phyloP scores from a whole-genome alignment of 2,113 vertebrate species.

The Pollachius pollachius region DNA sequence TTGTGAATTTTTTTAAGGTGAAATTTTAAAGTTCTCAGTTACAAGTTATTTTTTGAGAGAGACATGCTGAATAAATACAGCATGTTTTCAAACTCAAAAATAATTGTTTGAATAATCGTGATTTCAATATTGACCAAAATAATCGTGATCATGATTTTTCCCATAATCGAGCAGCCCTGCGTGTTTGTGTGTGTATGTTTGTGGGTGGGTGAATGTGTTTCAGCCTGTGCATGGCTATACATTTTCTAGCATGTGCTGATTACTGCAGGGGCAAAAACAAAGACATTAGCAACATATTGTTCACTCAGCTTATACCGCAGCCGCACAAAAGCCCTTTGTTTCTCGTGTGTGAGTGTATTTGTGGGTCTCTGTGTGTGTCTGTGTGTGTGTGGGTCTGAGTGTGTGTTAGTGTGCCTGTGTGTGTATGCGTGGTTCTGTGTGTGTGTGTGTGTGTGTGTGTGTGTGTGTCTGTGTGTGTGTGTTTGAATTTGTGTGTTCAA shows the following conservation, averaged over 20 bases:
- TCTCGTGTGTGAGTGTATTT: background rate
- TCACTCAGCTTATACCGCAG: slow-evolving; percentile 24
- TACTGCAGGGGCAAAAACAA: background rate
- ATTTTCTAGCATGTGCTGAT: background rate
- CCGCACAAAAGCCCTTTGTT: background rate
- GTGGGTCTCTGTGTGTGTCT: slow-evolving; percentile 2
- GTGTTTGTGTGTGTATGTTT: background rate
- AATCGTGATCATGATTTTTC: too few species aligned
- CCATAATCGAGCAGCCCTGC: background rate
- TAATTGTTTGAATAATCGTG: too few species aligned
- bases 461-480: slow-evolving; percentile 23
- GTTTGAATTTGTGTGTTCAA: background rate
- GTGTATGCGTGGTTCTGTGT: background rate
- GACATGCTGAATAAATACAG: too few species aligned
- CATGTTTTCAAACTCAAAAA: too few species aligned
- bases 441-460: background rate
- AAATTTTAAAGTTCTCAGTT: too few species aligned
- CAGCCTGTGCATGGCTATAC: too few species aligned
- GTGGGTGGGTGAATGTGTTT: background rate
- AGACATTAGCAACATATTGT: slow-evolving; percentile 19
- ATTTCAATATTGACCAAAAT: too few species aligned
- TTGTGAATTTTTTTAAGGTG: too few species aligned
- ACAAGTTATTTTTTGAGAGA: too few species aligned
- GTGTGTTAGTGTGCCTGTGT: slow-evolving; percentile 15
- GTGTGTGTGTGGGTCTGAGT: slow-evolving; percentile 12